phyloP scores from a whole-genome alignment of 2,113 vertebrate genomes.

The Embiotoca jacksoni region DNA sequence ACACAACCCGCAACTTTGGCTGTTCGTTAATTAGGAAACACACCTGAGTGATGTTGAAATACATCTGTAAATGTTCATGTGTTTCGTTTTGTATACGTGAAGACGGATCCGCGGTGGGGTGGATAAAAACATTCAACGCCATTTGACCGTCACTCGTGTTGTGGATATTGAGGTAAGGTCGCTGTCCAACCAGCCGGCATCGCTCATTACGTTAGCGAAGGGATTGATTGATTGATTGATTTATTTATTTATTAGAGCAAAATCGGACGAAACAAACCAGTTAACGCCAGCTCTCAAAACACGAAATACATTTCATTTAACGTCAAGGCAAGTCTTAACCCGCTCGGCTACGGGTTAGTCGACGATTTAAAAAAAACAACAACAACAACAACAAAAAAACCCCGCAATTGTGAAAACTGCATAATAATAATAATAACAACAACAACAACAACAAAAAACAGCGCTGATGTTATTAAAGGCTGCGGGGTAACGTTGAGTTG shows the following conservation, averaged over 20 bases:
- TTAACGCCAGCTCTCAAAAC: too few relatives aligned
- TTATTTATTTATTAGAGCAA: conserved; percentile 58
- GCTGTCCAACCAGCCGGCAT: conserved; percentile 34
- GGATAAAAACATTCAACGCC: conserved; percentile 23
- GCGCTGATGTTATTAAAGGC: not conserved
- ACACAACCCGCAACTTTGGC: not conserved
- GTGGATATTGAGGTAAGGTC: conserved; percentile 70
- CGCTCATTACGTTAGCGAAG: conserved; percentile 2
- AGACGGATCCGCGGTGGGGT: conserved; percentile 2
- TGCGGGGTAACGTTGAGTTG: conserved; percentile 22
- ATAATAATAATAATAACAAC: not conserved
- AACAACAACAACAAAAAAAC: too few relatives aligned
- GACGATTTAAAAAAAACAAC: not conserved
- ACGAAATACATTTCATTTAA: too few relatives aligned
- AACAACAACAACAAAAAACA: not conserved
- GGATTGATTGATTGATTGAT: too few relatives aligned
- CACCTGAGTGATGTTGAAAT: too few relatives aligned
- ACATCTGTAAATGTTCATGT: not conserved
- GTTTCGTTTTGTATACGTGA: not conserved
- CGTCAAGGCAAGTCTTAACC: too few relatives aligned
- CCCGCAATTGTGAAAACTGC: not conserved
- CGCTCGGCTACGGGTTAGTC: too few relatives aligned
- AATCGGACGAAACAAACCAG: not conserved
- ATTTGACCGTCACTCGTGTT: conserved; percentile 34
- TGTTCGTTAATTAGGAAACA: not conserved